phyloP scores from a whole-genome alignment of 2,797 vertebrate genomes.

The Silurus lanzhouensis region DNA sequence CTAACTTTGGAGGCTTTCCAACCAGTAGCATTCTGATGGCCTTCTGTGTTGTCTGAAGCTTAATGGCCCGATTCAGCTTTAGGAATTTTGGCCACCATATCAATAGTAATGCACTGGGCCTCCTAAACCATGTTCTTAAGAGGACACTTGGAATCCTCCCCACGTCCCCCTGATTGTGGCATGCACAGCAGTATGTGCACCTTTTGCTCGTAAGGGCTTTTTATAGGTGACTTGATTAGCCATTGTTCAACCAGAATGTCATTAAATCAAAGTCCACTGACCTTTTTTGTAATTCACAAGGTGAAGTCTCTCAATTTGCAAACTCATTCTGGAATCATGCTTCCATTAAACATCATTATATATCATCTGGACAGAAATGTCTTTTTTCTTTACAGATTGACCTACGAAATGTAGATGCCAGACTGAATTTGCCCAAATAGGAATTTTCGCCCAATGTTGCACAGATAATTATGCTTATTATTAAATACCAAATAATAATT shows the following conservation, averaged over 20 bases:
- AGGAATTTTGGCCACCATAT: not conserved
- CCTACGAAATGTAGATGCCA: not conserved
- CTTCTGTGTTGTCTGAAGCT: not conserved
- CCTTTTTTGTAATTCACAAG: not conserved
- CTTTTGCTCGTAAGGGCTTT: not conserved
- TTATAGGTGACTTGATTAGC: constrained; percentile 5
- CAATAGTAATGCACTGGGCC: not conserved
- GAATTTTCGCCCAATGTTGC: not conserved
- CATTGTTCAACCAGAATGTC: not conserved
- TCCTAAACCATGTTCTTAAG: not conserved
- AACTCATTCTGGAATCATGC: not conserved
- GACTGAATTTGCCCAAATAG: not conserved
- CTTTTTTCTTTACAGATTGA: not conserved
- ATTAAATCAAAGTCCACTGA: constrained; percentile 6
- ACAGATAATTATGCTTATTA: not conserved
- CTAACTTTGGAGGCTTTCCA: not conserved
- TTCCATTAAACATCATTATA: not conserved
- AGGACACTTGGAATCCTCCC: not conserved
- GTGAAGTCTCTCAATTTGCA: not conserved
- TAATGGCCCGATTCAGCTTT: not conserved
- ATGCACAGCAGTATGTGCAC: not conserved
- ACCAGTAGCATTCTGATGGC: not conserved
- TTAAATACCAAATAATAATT: constrained; percentile 5
- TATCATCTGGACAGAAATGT: not conserved
- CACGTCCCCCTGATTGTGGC: not conserved